Base-by-base conservation (phyloP, 2,888 invertebrate genomes). In the Penaeus monodon region DNA sequence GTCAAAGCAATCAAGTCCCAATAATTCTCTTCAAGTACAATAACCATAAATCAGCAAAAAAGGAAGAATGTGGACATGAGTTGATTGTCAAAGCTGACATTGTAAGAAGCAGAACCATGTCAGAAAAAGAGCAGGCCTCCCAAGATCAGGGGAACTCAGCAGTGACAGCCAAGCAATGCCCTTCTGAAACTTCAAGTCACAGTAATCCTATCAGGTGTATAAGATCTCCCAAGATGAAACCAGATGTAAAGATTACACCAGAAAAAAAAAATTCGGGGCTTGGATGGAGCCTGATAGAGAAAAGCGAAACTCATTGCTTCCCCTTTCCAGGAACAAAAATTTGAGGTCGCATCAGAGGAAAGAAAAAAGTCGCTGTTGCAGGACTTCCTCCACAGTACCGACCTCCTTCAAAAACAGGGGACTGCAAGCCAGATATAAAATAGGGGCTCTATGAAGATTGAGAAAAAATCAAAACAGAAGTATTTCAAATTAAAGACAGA, bases 381-480 rank as follows among this genome's bases (percentile, higher is more conserved):
- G 63, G 68, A n/a, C n/a, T n/a, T n/a, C 81, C 29, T 64, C 86
- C 10, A 78, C 63, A 44, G 65, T 68, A 22, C 27, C 77, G 22
- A 10, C 65, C n/a, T 77, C 78, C 81, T 17, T 77, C 86, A 22
- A 86, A 82, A 24, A 68, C 78, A 29, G 29, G 66, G 57, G 80
- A 83, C 63, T 80, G 85, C 63, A 82, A 82, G 65, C 79, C 74
- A 49, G 83, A 83, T 68, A 66, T 79, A 10, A 85, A 88, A 24
- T 82, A 97, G 97, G 96, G 97, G 96, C 97, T 96, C 83, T 44
- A 66, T 83, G 79, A 81, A 77, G 44, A 49, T 82, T n/a, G n/a
- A n/a, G 27, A 65, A 38, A 74, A 77, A 27, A 82, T 88, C 76
- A 88, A 88, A 57, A 85, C 85, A 27, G 88, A 85, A 83, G 82